phyloP scores from a whole-genome alignment of 2,888 invertebrate species.

The Hermaeophaga mercurialis region DNA sequence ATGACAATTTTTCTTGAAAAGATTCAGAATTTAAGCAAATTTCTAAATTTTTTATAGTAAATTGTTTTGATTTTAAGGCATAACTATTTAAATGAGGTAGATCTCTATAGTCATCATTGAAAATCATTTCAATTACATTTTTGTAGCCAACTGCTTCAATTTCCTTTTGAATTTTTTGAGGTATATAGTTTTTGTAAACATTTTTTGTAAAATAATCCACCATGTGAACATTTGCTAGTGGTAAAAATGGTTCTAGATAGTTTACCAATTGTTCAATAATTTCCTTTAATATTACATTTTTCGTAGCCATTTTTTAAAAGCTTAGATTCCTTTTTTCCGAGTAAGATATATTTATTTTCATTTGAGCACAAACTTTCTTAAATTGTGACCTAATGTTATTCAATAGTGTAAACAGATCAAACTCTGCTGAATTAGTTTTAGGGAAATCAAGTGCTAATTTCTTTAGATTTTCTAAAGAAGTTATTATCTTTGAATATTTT shows the following conservation, averaged over 20 bases:
- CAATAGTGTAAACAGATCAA: slow-evolving; percentile 69
- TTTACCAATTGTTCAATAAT: slow-evolving; percentile 61
- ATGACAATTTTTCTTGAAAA: slow-evolving; percentile 54
- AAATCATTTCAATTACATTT: slow-evolving; percentile 61
- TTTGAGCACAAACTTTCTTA: slow-evolving; percentile 70
- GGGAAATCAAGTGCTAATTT: slow-evolving; percentile 57
- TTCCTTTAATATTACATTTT: slow-evolving; percentile 48
- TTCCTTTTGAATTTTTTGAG: slow-evolving; percentile 60
- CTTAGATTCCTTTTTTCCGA: slow-evolving; percentile 63
- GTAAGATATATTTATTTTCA: slow-evolving; percentile 64
- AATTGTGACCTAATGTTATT: slow-evolving; percentile 71
- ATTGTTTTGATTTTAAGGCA: slow-evolving; percentile 43
- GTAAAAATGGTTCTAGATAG: slow-evolving; percentile 65
- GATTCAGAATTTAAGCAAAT: slow-evolving; percentile 58
- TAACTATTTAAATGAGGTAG: slow-evolving; percentile 46
- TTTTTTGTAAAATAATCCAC: slow-evolving; percentile 71
- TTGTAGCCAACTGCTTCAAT: slow-evolving; percentile 57
- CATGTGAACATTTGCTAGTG: slow-evolving; percentile 78
- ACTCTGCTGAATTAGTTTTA: slow-evolving; percentile 53
- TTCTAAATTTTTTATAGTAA: slow-evolving; percentile 50
- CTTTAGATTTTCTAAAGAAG: slow-evolving; percentile 63
- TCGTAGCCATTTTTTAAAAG: slow-evolving; percentile 42
- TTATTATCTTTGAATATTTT: slow-evolving; percentile 62
- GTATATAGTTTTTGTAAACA: slow-evolving; percentile 65
- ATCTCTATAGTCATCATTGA: slow-evolving; percentile 48